phyloP scores from a whole-genome alignment of 1,140 invertebrate genomes.

The Macrotrachela quadricornifera region DNA sequence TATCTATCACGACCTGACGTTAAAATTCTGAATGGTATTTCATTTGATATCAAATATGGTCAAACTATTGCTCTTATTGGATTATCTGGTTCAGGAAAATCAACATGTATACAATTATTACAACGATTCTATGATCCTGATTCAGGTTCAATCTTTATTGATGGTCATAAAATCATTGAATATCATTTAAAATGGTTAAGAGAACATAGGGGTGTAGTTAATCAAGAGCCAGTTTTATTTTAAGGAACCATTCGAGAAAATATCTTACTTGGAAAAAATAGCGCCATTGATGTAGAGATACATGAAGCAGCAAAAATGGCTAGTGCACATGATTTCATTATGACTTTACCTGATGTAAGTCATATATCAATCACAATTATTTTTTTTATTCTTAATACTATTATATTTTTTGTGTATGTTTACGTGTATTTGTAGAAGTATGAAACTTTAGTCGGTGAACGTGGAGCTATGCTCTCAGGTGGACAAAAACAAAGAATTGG shows the following conservation, averaged over 20 bases:
- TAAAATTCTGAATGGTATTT: constrained; percentile 33
- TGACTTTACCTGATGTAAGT: constrained; percentile 48
- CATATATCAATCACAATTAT: too few species aligned
- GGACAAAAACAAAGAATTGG: too few species aligned
- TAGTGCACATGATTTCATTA: constrained; percentile 73
- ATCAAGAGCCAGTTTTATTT: constrained; percentile 63
- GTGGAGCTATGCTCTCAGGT: too few species aligned
- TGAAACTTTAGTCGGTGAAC: too few species aligned
- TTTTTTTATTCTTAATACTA: background rate
- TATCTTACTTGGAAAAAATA: constrained; percentile 55
- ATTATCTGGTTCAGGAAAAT: constrained; percentile 63
- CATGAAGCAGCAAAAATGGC: constrained; percentile 56
- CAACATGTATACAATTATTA: constrained; percentile 59
- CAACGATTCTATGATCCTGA: constrained; percentile 73
- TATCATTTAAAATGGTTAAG: constrained; percentile 59
- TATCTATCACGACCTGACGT: constrained; percentile 31
- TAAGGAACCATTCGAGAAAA: constrained; percentile 70
- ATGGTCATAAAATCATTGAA: constrained; percentile 37
- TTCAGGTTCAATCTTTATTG: constrained; percentile 49
- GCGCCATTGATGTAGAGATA: constrained; percentile 41
- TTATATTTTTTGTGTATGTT: too few species aligned
- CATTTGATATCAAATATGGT: constrained; percentile 38
- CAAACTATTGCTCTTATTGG: constrained; percentile 64
- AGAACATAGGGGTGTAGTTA: constrained; percentile 24
- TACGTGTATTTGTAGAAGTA: too few species aligned